These are phyloP conservation scores for Leptopterna dolabrata DNA, from an alignment of 2,888 invertebrate species.

Conservation along the genomic window DNA sequence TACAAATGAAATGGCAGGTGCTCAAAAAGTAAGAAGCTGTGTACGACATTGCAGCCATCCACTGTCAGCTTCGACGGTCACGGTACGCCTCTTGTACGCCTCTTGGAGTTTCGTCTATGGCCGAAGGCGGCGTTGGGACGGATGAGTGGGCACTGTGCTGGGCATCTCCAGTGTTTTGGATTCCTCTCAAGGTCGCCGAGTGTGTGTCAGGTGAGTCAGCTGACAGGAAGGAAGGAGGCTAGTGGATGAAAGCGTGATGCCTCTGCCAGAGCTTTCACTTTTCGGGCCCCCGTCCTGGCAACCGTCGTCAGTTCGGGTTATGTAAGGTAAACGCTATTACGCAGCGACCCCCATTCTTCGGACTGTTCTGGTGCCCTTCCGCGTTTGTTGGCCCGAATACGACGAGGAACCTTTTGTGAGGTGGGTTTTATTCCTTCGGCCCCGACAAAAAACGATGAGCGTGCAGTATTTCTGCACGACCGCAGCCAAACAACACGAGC, in stretches of 20 bases:
- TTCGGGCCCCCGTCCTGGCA: background rate
- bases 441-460: no score
- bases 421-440: no score
- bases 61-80: no score
- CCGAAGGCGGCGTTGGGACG: no score
- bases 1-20: no score
- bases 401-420: background rate
- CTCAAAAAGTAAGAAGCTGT: no score
- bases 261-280: slow-evolving; percentile 21
- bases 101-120: background rate
- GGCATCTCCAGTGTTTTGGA: background rate
- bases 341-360: background rate
- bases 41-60: no score
- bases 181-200: slow-evolving; percentile 15
- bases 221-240: slow-evolving; percentile 39
- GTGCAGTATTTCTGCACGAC: no score
- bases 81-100: background rate
- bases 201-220: slow-evolving; percentile 38
- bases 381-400: background rate
- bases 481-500: no score
- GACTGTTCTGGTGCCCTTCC: slow-evolving; percentile 22
- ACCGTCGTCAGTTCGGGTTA: background rate
- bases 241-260: slow-evolving; percentile 27
- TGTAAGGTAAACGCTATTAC: slow-evolving; percentile 3
- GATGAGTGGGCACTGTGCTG: no score